phyloP scores from a whole-genome alignment of 1,140 invertebrate genomes.

The Drosophila rufa region DNA sequence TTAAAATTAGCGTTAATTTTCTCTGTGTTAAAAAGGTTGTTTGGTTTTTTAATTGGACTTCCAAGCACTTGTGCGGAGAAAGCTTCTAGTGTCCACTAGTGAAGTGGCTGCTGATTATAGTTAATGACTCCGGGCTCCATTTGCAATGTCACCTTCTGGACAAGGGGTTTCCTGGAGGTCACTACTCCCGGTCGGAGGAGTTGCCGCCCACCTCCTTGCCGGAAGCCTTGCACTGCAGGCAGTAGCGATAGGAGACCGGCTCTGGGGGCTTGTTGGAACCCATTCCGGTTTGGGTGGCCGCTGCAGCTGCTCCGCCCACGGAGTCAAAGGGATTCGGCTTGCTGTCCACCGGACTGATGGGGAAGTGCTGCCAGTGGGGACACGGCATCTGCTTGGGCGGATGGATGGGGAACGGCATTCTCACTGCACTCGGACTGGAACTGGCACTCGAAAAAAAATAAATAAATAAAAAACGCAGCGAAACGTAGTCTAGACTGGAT shows the following conservation, averaged over 20 bases:
- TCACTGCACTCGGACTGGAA: constrained; percentile 9
- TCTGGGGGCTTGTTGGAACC: constrained; percentile 57
- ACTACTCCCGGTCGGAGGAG: constrained; percentile 35
- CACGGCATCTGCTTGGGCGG: constrained; percentile 83
- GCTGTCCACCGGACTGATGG: constrained; percentile 70
- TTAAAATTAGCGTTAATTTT: background rate
- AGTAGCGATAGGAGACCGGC: constrained; percentile 72
- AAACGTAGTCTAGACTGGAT: background rate
- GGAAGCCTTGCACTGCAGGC: constrained; percentile 63
- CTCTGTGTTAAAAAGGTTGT: background rate
- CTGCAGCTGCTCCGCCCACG: constrained; percentile 39
- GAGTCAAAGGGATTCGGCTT: constrained; percentile 64
- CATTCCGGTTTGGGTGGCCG: constrained; percentile 10
- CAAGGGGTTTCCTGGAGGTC: constrained; percentile 2
- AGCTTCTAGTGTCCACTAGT: constrained; percentile 29
- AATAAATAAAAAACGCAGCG: background rate
- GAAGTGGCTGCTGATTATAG: constrained; percentile 37
- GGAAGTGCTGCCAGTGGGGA: constrained; percentile 82
- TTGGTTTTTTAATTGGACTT: constrained; percentile 6
- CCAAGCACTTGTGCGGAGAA: constrained; percentile 24
- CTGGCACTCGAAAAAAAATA: background rate
- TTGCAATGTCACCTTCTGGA: constrained; percentile 12
- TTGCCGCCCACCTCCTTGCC: constrained; percentile 38
- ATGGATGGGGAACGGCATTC: constrained; percentile 79
- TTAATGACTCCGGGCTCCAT: constrained; percentile 17